phyloP scores from a whole-genome alignment of 2,797 vertebrate species.

The Tympanoctomys barrerae region DNA sequence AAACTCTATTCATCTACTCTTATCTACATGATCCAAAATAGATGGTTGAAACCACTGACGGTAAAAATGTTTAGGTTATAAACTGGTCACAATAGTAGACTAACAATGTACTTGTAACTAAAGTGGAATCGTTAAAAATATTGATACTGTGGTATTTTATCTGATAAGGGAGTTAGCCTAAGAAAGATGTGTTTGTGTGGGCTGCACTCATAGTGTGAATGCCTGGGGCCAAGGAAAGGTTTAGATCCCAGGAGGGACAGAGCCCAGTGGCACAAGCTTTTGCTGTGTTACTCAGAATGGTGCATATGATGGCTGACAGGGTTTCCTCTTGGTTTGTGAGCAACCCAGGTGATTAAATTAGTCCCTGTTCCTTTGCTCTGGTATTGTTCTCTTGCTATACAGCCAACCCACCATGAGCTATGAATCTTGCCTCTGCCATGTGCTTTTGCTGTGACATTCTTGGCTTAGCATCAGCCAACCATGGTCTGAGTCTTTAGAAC shows the following conservation, averaged over 20 bases:
- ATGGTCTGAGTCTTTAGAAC: neutral
- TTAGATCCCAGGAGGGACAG: no score
- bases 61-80: neutral
- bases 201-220: neutral
- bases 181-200: neutral
- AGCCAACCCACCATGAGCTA: neutral
- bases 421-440: no score
- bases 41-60: neutral
- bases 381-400: neutral
- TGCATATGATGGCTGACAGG: neutral
- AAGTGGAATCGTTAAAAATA: neutral
- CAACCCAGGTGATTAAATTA: neutral
- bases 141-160: neutral
- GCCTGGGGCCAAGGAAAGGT: neutral
- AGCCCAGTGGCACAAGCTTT: neutral
- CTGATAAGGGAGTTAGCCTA: neutral
- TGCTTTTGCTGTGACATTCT: neutral
- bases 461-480: neutral
- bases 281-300: neutral
- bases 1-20: neutral
- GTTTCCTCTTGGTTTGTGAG: neutral
- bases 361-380: neutral
- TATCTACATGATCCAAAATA: neutral
- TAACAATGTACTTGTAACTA: neutral
- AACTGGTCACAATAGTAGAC: neutral